Percentiles rank a stretch among this genome's conserved stretches.
These are phyloP conservation scores for Clunio marinus DNA, from an alignment of 2,888 invertebrate genomes.

Conservation along the genomic window DNA sequence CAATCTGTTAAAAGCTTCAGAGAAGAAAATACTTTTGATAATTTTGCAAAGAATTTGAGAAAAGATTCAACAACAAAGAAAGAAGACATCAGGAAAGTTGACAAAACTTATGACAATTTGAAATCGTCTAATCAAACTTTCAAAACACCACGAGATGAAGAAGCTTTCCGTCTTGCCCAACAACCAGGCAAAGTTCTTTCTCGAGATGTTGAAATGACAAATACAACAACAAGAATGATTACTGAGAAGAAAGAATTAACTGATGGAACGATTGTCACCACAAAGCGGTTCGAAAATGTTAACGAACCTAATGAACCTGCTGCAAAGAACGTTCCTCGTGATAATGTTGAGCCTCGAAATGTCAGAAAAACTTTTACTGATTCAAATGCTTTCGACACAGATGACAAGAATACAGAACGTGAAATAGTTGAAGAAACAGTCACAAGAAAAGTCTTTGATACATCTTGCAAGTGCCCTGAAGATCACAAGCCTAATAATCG, in stretches of 20 bases:
- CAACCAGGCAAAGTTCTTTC: constrained; percentile 56
- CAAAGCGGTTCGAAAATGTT: constrained; percentile 58
- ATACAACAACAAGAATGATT: constrained; percentile 62
- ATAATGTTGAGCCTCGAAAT: constrained; percentile 8
- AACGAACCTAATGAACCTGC: no score
- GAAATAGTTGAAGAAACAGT: constrained; percentile 29
- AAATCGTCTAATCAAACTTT: constrained; percentile 7
- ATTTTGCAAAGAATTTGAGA: no score
- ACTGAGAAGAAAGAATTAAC: constrained; percentile 65
- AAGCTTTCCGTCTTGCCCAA: constrained; percentile 48
- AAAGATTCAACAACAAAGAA: background rate
- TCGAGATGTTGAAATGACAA: constrained; percentile 59
- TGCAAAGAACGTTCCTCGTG: background rate
- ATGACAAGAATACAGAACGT: constrained; percentile 9
- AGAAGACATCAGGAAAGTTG: background rate
- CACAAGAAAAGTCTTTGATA: constrained; percentile 29
- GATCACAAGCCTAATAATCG: constrained; percentile 33
- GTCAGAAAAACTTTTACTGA: constrained; percentile 17
- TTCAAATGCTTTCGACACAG: background rate
- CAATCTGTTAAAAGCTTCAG: no score
- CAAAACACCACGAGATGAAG: constrained; percentile 40
- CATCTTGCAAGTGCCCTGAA: constrained; percentile 19
- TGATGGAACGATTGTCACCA: constrained; percentile 64
- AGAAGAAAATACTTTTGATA: no score
- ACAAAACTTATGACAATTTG: background rate